These are phyloP conservation scores for Drosophila bifasciata DNA, from an alignment of 1,140 invertebrate species.

Conservation along the genomic window DNA sequence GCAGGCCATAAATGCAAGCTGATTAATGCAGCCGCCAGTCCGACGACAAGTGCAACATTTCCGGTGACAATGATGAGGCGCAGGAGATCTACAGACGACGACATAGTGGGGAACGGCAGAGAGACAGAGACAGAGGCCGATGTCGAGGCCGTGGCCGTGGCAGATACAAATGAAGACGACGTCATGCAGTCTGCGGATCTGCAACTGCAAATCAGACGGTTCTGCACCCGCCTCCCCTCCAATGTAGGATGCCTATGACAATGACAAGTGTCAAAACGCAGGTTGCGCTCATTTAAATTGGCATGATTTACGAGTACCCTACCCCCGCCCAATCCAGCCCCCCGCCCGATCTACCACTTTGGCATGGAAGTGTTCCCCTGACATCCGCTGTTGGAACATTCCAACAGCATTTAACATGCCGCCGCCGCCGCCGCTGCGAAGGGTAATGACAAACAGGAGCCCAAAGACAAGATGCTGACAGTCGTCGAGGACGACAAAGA, in stretches of 20 bases:
- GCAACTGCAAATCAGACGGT: conserved; percentile 18
- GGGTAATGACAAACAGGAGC: conserved; percentile 75
- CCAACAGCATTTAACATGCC: conserved; percentile 66
- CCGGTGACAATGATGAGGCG: conserved; percentile 54
- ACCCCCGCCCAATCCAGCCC: background rate
- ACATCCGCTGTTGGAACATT: conserved; percentile 65
- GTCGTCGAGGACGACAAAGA: conserved; percentile 4
- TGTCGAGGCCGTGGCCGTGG: too few relatives aligned
- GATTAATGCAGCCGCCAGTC: conserved; percentile 56
- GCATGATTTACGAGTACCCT: conserved; percentile 72
- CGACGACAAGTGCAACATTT: conserved; percentile 70
- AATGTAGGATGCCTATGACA: conserved; percentile 31
- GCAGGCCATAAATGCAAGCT: conserved; percentile 59
- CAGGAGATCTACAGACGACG: background rate
- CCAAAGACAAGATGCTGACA: conserved; percentile 72
- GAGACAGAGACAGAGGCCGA: too few relatives aligned
- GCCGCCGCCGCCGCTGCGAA: conserved; percentile 32
- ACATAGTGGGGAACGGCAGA: background rate
- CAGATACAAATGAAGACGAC: conserved; percentile 19
- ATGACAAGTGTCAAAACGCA: conserved; percentile 79
- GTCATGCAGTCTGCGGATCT: conserved; percentile 66
- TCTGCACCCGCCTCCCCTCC: conserved; percentile 1
- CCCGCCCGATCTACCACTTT: background rate
- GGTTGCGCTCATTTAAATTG: conserved; percentile 78
- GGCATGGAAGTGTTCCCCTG: background rate